Evolutionary conservation across 2,113 vertebrate genomes (phyloP), one percentile per base, ranked within the genome.

Genomic region (Odontesthes bonariensis): DNA sequence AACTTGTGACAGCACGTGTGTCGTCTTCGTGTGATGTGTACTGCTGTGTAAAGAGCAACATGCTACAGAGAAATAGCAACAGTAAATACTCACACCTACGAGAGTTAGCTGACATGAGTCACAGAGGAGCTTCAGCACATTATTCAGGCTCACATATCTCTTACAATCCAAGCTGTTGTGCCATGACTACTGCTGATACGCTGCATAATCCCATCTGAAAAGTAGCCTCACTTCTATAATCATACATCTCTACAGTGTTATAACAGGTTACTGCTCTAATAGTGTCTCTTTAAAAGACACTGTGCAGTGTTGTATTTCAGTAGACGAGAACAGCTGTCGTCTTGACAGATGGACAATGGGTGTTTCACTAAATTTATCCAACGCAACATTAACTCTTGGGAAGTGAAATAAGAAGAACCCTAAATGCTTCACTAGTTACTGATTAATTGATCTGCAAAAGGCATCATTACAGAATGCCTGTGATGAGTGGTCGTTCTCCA

Each of bases 401-500:
- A 90, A 87, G 61, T 65, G 74, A 66, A 78, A 72, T 75, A 31
- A 59, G 72, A 79, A 51, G 61, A 56, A 73, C 14, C 75, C 61
- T 70, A 65, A 86, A 87, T 75, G 86, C 91, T 66, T 83, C 83
- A 22, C 44, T 81, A 74, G 87, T 77, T 83, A 78, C 64, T 79
- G 86, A 91, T 92, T 76, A 85, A 88, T 89, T 81, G 66, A 85
- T 86, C 73, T 75, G 81, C 84, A 73, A 19, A 38, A 67, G 55
- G 63, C 82, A 86, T 91, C 82, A 86, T 91, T 89, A 82, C 78
- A 67, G 73, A 73, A 83, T 80, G 64, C 77, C 46, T 73, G 58
- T 76, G 54, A 82, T 83, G 62, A 87, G 73, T 66, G 42, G 62
- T 23, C 44, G 82, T 56, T 17, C 51, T 61, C 31, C n/a, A 33